Percentiles rank a stretch among this genome's conserved stretches.
These are phyloP conservation scores for Bagarius yarrelli DNA, from an alignment of 2,113 vertebrate genomes.

Conservation along the genomic window DNA sequence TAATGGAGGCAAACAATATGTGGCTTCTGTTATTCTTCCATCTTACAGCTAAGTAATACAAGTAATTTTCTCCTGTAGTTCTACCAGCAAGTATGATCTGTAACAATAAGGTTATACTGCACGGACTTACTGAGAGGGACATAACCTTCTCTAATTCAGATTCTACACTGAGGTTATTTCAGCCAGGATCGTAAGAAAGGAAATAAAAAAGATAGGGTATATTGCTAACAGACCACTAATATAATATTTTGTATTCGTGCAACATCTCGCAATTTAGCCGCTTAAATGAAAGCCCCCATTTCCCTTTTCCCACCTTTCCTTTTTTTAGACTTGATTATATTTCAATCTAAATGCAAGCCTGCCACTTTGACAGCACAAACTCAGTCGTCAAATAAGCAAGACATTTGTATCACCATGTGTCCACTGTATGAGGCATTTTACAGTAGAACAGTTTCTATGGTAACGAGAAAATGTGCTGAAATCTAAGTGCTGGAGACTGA, in stretches of 20 bases:
- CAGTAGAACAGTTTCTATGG: slow-evolving; percentile 53
- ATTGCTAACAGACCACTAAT: background rate
- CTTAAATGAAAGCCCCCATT: background rate
- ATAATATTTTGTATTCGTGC: background rate
- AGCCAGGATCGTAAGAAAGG: too few species aligned
- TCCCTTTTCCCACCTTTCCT: background rate
- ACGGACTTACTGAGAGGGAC: too few species aligned
- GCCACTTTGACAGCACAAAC: slow-evolving; percentile 27
- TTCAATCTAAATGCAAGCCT: slow-evolving; percentile 19
- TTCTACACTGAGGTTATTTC: background rate
- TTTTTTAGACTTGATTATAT: slow-evolving; percentile 12
- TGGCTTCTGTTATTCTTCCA: slow-evolving; percentile 1
- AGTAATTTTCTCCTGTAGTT: background rate
- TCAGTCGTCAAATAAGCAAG: slow-evolving; percentile 39
- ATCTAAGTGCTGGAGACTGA: slow-evolving; percentile 45
- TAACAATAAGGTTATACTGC: background rate
- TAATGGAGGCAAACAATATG: slow-evolving; percentile 6
- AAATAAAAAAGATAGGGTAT: background rate
- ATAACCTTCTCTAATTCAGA: background rate
- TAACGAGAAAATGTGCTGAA: slow-evolving; percentile 48
- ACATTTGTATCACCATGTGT: slow-evolving; percentile 44
- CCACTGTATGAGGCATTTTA: slow-evolving; percentile 51
- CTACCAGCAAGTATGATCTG: background rate
- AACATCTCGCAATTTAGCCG: background rate
- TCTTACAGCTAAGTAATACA: background rate